phyloP scores from a whole-genome alignment of 2,888 invertebrate species.

The Tetragnatha montana region DNA sequence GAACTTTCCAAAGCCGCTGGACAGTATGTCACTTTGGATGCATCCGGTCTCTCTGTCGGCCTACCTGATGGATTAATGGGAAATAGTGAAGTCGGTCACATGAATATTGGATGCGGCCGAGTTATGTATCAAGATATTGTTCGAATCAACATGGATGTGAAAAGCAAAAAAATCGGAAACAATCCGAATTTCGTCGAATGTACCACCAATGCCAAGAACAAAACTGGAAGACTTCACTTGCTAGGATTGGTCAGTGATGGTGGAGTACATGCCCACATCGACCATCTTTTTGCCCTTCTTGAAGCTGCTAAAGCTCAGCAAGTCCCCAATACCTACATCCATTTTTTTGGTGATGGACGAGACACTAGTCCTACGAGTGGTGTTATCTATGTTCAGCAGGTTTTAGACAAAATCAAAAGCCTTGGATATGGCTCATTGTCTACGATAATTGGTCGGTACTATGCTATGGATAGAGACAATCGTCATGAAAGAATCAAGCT shows the following conservation, averaged over 20 bases:
- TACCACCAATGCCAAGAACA: conserved; percentile 75
- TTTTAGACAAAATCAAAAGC: conserved; percentile 71
- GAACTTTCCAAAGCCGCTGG: conserved; percentile 75
- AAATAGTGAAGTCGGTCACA: conserved; percentile 77
- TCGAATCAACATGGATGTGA: conserved; percentile 76
- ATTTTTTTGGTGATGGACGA: conserved; percentile 77
- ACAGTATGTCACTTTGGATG: conserved; percentile 75
- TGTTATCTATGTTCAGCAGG: conserved; percentile 72
- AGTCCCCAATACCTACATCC: conserved; percentile 76
- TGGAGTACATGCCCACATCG: conserved; percentile 77
- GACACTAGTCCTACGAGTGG: conserved; percentile 77
- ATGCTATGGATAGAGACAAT: conserved; percentile 78
- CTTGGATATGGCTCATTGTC: conserved; percentile 73
- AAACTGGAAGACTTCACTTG: conserved; percentile 76
- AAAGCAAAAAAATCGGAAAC: conserved; percentile 73
- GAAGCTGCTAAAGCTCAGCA: conserved; percentile 76
- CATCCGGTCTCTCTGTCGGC: conserved; percentile 77
- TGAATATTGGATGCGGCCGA: conserved; percentile 78
- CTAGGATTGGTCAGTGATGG: conserved; percentile 77
- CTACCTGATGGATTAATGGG: conserved; percentile 78
- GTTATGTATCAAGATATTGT: conserved; percentile 78
- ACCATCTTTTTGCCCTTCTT: conserved; percentile 76
- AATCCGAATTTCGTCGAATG: conserved; percentile 76
- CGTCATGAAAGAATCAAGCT: conserved; percentile 75
- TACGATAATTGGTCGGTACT: conserved; percentile 77